Evolutionary conservation across 2,888 invertebrate genomes (phyloP).

Genomic region (Calephelis perditalis): DNA sequence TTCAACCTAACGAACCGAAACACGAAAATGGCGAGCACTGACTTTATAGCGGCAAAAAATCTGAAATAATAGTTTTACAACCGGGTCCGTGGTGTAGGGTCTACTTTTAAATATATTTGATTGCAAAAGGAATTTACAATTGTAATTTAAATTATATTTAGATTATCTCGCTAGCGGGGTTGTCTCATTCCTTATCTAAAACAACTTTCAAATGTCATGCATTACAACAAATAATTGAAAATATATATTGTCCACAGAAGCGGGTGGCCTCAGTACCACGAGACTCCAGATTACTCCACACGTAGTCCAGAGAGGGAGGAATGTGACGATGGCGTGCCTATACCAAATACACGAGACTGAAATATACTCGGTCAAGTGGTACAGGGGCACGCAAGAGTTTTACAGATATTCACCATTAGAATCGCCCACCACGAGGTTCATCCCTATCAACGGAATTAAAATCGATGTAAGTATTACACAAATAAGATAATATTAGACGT

Average conservation of each 20-base stretch:
- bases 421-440: constrained; percentile 83
- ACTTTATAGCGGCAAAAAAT: too few species aligned
- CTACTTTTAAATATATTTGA: too few species aligned
- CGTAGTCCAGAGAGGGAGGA: constrained; percentile 83
- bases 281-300: constrained; percentile 84
- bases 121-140: too few species aligned
- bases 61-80: too few species aligned
- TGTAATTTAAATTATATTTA: too few species aligned
- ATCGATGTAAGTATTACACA: constrained; percentile 83
- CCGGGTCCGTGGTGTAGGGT: too few species aligned
- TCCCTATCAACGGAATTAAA: constrained; percentile 84
- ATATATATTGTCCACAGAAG: constrained; percentile 62
- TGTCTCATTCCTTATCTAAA: too few species aligned
- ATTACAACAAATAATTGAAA: neutral
- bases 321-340: constrained; percentile 84
- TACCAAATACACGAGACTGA: constrained; percentile 87
- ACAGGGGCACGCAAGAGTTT: constrained; percentile 88
- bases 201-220: too few species aligned
- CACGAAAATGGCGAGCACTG: too few species aligned
- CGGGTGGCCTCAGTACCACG: constrained; percentile 84
- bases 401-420: constrained; percentile 89
- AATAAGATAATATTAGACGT: too few species aligned
- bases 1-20: too few species aligned
- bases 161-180: too few species aligned
- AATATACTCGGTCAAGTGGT: constrained; percentile 92